Evolutionary conservation across 2,888 invertebrate genomes (phyloP).

Genomic region (Argyresthia albistria): DNA sequence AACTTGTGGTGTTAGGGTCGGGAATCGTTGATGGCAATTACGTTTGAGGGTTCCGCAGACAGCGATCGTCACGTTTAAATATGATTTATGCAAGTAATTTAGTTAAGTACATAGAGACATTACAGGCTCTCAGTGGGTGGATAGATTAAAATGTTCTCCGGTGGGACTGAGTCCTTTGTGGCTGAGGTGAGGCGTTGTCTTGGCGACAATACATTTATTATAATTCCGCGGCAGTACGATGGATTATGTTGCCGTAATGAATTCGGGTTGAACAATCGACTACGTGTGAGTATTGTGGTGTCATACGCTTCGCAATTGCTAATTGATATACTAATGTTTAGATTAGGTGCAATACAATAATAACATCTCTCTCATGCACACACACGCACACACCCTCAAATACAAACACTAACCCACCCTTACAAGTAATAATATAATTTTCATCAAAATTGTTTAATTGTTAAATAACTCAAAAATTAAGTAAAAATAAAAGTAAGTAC

Average conservation of each 20-base stretch:
- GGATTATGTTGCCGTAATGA: conserved; percentile 9
- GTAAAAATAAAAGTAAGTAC: too few species aligned
- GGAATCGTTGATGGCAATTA: conserved; percentile 20
- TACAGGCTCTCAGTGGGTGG: conserved; percentile 40
- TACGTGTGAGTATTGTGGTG: too few species aligned
- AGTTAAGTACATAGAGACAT: conserved; percentile 67
- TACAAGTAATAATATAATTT: too few species aligned
- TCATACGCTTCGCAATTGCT: too few species aligned
- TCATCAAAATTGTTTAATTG: too few species aligned
- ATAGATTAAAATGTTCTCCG: conserved; percentile 61
- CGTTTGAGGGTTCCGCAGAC: conserved; percentile 20
- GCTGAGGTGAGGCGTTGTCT: conserved; percentile 6
- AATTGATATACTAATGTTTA: too few species aligned
- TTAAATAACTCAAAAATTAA: too few species aligned
- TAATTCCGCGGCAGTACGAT: conserved; percentile 8
- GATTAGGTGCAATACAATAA: too few species aligned
- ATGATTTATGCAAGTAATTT: conserved; percentile 72
- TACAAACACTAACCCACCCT: too few species aligned
- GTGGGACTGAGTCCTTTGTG: conserved; percentile 32
- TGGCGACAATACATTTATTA: conserved; percentile 22
- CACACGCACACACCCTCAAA: too few species aligned
- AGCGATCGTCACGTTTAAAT: conserved; percentile 64
- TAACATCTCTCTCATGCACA: too few species aligned
- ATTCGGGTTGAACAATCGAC: not conserved
- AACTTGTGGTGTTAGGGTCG: conserved; percentile 22